Base-by-base conservation (phyloP, 2,797 vertebrate genomes). In the Spatula versicolor region DNA sequence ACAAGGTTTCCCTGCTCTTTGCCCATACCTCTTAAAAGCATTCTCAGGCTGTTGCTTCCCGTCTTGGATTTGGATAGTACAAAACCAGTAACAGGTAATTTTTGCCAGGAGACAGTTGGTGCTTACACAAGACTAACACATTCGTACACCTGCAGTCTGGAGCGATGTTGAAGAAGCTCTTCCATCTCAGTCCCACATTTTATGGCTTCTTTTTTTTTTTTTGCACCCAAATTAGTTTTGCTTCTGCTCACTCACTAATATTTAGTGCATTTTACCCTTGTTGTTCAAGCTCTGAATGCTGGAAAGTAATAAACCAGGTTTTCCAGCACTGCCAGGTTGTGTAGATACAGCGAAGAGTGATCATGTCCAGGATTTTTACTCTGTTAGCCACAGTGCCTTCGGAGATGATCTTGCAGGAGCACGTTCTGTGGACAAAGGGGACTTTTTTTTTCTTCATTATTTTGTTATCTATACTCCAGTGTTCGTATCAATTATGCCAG, bases 61-160 rank as follows among this genome's bases (percentile, higher is more conserved):
- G 43, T 80, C 12, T 35, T 52, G 22, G 50, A 17, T 83, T 90
- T 83, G 28, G 10, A 60, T 84, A 52, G 64, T 83, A 45, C 9
- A 73, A 85, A 92, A 76, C n/a, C 39, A 71, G 46, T 67, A 76
- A 71, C 17, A 59, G 59, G 39, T 48, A 81, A 1, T 68, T 91
- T 93, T 62, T 86, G 13, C 87, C 37, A 64, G 10, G 56, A 54
- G 52, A 2, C 20, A 5, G 22, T 64, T 95, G 66, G 13, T 80
- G 17, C 41, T 54, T 72, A 11, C 48, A 28, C 68, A 87, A 80
- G 60, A 20, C 45, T 68, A 46, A 45, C 9, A 9, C 17, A 6
- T 1, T 0, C 0, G 0, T 75, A 19, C 4, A 8, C 20, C 74
- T 73, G 5, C 0, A 25, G 8, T 69, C 26, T 89, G 66, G 66